phyloP scores from a whole-genome alignment of 1,140 invertebrate genomes.

The Thrips palmi region DNA sequence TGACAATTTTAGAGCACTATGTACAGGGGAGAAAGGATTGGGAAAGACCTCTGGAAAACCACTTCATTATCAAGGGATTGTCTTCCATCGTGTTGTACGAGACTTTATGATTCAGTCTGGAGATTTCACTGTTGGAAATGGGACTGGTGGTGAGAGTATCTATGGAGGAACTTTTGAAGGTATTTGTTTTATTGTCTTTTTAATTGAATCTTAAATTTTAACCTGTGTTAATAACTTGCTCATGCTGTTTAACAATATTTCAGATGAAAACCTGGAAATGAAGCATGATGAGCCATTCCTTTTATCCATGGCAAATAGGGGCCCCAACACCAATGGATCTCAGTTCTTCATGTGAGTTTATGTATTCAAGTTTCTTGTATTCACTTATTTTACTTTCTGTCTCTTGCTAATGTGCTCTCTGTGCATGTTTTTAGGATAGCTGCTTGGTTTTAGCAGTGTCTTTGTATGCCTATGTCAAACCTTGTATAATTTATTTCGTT shows the following conservation, averaged over 20 bases:
- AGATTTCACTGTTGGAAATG: slow-evolving; percentile 76
- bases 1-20: slow-evolving; percentile 83
- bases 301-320: slow-evolving; percentile 93
- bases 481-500: too few species aligned
- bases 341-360: slow-evolving; percentile 92
- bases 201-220: slow-evolving; percentile 3
- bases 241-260: slow-evolving; percentile 21
- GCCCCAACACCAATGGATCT: slow-evolving; percentile 92
- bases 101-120: slow-evolving; percentile 84
- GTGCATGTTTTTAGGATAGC: too few species aligned
- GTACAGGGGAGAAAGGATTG: slow-evolving; percentile 71
- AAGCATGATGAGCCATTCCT: slow-evolving; percentile 76
- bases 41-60: slow-evolving; percentile 52
- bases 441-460: too few species aligned
- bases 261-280: slow-evolving; percentile 81
- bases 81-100: slow-evolving; percentile 83
- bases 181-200: slow-evolving; percentile 21
- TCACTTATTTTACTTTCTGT: background rate
- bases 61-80: slow-evolving; percentile 48
- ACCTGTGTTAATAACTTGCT: slow-evolving; percentile 1
- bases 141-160: slow-evolving; percentile 79
- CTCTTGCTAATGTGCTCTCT: slow-evolving; percentile 7
- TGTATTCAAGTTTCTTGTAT: background rate
- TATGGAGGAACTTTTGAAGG: slow-evolving; percentile 78
- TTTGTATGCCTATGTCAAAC: too few species aligned